These are phyloP conservation scores for Ceramica pisi DNA, from an alignment of 2,888 invertebrate species.

Conservation along the genomic window DNA sequence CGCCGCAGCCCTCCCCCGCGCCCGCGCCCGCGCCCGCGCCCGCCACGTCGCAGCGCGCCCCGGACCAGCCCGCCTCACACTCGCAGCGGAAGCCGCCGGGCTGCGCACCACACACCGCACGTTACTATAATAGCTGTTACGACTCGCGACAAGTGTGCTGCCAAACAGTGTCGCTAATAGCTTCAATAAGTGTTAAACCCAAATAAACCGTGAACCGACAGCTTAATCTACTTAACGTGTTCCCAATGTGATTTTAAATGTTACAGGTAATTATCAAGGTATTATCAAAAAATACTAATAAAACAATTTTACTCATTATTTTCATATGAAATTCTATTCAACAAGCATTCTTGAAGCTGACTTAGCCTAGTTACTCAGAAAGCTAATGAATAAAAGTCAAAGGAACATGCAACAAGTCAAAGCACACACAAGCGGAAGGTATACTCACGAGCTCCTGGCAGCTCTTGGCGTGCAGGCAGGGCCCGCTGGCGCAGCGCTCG, in stretches of 20 bases:
- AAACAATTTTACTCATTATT: neutral
- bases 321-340: neutral
- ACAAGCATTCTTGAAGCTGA: neutral
- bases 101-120: slow-evolving; percentile 57
- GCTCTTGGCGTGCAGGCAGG: slow-evolving; percentile 91
- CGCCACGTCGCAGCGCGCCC: slow-evolving; percentile 79
- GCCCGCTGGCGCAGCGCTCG: slow-evolving; percentile 88
- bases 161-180: neutral
- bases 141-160: neutral
- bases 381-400: neutral
- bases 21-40: slow-evolving; percentile 84
- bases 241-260: slow-evolving; percentile 1
- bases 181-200: neutral
- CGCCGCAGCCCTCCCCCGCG: slow-evolving; percentile 86
- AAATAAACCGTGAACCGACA: slow-evolving; percentile 17
- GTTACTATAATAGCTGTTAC: neutral
- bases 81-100: slow-evolving; percentile 91
- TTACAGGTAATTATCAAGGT: neutral
- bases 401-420: slow-evolving; percentile 31
- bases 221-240: slow-evolving; percentile 4
- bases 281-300: neutral
- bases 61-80: slow-evolving; percentile 93
- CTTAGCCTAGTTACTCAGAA: slow-evolving; percentile 20
- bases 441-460: slow-evolving; percentile 93
- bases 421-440: slow-evolving; percentile 15